These are phyloP conservation scores for Coenonympha arcania DNA, from an alignment of 2,888 invertebrate genomes.

Conservation along the genomic window DNA sequence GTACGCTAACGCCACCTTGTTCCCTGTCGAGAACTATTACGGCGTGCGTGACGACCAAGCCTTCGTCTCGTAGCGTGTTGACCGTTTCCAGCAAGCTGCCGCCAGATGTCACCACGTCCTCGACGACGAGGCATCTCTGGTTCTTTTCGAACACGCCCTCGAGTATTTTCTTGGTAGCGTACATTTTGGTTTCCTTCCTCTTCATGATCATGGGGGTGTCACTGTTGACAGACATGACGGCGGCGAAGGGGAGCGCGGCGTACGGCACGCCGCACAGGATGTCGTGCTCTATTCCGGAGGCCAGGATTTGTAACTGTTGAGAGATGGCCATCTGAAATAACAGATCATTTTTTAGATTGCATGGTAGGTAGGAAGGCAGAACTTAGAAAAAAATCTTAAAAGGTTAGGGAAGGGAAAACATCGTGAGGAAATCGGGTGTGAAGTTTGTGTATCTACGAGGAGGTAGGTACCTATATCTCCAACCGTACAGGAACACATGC, in stretches of 20 bases:
- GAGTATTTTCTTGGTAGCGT: slow-evolving; percentile 95
- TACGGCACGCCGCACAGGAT: slow-evolving; percentile 97
- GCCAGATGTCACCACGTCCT: slow-evolving; percentile 96
- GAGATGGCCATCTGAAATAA: slow-evolving; percentile 52
- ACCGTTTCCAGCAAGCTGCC: slow-evolving; percentile 94
- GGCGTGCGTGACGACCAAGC: slow-evolving; percentile 81
- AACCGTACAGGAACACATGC: no score
- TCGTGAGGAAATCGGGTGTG: no score
- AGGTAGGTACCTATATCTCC: no score
- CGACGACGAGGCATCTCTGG: slow-evolving; percentile 89
- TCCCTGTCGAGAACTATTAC: slow-evolving; percentile 93
- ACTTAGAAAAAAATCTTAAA: no score
- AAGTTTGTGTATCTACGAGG: no score
- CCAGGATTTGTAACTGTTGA: slow-evolving; percentile 45
- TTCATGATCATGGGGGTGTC: slow-evolving; percentile 89
- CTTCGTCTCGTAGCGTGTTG: slow-evolving; percentile 77
- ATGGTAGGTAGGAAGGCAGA: no score
- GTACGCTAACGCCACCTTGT: slow-evolving; percentile 88
- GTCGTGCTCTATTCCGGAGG: slow-evolving; percentile 63
- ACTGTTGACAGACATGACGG: slow-evolving; percentile 83
- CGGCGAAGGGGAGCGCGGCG: slow-evolving; percentile 94
- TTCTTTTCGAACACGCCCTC: slow-evolving; percentile 83
- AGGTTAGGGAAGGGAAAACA: no score
- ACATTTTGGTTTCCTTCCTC: slow-evolving; percentile 93
- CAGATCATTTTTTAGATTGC: no score